Percentiles rank a stretch among this genome's conserved stretches.
Evolutionary conservation across 2,888 invertebrate species (phyloP).

Genomic region (Heliconius aoede): DNA sequence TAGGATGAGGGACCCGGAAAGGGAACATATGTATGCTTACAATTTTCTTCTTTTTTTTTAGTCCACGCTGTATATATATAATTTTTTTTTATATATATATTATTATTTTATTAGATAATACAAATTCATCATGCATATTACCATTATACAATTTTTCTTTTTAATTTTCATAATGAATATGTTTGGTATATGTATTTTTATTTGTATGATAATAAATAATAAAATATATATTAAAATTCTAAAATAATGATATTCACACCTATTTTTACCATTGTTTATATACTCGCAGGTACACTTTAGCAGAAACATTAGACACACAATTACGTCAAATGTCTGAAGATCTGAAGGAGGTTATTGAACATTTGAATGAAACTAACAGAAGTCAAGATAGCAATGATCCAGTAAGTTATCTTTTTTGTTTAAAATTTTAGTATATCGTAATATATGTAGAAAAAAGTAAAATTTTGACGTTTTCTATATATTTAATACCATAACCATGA

Average conservation of each 20-base stretch:
- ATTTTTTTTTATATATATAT: no score
- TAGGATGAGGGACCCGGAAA: conserved; percentile 89
- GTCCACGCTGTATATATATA: no score
- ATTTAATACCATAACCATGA: no score
- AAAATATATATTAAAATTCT: no score
- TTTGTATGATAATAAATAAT: no score
- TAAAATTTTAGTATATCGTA: background rate
- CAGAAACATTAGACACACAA: conserved; percentile 96
- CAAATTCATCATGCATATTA: no score
- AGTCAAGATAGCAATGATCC: conserved; percentile 93
- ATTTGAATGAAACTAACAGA: conserved; percentile 94
- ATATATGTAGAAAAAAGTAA: background rate
- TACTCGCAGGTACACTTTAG: conserved; percentile 88
- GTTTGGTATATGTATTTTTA: no score
- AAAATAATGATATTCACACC: no score
- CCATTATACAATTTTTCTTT: no score
- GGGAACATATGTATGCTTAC: conserved; percentile 90
- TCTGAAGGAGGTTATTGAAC: conserved; percentile 96
- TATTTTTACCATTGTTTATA: background rate
- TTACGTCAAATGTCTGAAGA: conserved; percentile 97
- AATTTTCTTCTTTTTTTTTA: background rate
- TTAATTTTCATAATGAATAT: no score
- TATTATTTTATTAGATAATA: no score
- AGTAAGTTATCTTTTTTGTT: conserved; percentile 75
- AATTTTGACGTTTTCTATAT: background rate